These are phyloP conservation scores for Staurois parvus DNA, from an alignment of 2,797 vertebrate species.

Conservation along the genomic window DNA sequence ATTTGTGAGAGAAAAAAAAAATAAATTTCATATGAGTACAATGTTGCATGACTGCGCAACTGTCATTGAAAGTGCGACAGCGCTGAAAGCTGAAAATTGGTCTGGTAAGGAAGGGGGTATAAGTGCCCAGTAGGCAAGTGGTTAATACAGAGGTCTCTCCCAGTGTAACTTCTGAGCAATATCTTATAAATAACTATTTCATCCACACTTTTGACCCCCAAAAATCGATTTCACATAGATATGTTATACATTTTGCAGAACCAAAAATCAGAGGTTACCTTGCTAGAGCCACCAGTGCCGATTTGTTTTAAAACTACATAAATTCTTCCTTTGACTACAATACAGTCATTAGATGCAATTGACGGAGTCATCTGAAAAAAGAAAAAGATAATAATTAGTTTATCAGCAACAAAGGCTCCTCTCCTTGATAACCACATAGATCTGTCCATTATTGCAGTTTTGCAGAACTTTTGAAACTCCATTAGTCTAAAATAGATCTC, in stretches of 20 bases:
- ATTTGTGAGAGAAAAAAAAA: too few species aligned
- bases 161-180: too few species aligned
- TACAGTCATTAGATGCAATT: conserved; percentile 81
- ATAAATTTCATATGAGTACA: too few species aligned
- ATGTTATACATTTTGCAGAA: background rate
- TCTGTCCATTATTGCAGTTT: background rate
- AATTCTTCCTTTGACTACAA: conserved; percentile 88
- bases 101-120: too few species aligned
- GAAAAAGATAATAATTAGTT: background rate
- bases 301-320: conserved; percentile 95
- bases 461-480: too few species aligned
- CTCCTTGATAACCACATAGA: background rate
- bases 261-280: conserved; percentile 75
- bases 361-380: conserved; percentile 71
- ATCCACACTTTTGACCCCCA: background rate
- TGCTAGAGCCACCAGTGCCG: conserved; percentile 95
- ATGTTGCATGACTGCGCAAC: too few species aligned
- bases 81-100: too few species aligned
- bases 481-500: too few species aligned
- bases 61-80: too few species aligned
- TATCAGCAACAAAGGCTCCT: background rate
- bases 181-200: too few species aligned
- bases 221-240: background rate
- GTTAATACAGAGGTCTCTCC: too few species aligned
- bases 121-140: too few species aligned